phyloP scores from a whole-genome alignment of 1,140 invertebrate genomes.

The Teleogryllus occipitalis region DNA sequence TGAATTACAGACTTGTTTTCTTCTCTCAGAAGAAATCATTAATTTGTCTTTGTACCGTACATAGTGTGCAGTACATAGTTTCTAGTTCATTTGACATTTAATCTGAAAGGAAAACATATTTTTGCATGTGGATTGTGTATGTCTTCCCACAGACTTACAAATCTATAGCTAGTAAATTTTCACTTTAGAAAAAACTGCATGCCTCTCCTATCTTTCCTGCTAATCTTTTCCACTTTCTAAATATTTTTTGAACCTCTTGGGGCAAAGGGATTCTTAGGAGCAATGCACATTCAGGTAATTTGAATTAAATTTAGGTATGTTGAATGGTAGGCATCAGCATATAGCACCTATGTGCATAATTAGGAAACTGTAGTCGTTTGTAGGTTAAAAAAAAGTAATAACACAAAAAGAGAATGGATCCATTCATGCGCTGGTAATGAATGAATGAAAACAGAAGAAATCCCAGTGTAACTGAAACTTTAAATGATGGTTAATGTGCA shows the following conservation, averaged over 20 bases:
- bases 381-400: no score
- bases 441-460: no score
- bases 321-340: neutral
- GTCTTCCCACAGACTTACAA: no score
- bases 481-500: no score
- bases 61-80: no score
- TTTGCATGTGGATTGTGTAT: neutral
- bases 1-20: no score
- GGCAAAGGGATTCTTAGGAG: neutral
- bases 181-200: neutral
- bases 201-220: neutral
- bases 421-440: no score
- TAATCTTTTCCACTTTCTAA: neutral
- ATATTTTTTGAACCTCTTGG: neutral
- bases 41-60: no score
- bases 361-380: no score
- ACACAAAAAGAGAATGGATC: no score
- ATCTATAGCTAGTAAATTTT: neutral
- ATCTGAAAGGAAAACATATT: neutral
- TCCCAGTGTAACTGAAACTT: no score
- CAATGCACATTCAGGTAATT: neutral
- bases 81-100: neutral
- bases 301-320: neutral
- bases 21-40: no score
- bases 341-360: neutral